Evolutionary conservation across 2,113 vertebrate species (phyloP).

Genomic region (Anhinga rufa): DNA sequence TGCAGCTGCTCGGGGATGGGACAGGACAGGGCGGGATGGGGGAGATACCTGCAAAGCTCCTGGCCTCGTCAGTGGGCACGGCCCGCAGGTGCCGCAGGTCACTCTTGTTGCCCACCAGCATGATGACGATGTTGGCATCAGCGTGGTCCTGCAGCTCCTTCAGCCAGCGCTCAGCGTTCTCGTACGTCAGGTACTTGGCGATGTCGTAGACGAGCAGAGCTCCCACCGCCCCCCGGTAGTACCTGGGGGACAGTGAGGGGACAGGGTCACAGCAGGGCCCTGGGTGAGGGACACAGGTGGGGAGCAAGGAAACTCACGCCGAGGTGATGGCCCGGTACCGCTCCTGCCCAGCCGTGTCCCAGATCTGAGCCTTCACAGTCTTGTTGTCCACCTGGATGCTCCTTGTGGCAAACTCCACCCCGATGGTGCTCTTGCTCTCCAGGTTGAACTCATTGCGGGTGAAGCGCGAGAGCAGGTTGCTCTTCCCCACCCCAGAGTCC

Average conservation of each 20-base stretch:
- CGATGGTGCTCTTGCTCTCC: constrained; percentile 88
- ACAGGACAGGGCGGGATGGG: accelerated
- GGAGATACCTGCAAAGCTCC: constrained; percentile 76
- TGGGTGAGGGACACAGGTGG: accelerated
- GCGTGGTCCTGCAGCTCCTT: constrained; percentile 88
- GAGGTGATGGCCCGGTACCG: constrained; percentile 86
- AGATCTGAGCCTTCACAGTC: constrained; percentile 86
- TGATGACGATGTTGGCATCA: constrained; percentile 85
- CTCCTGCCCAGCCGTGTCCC: constrained; percentile 87
- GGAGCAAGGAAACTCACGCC: constrained; percentile 70
- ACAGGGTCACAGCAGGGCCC: neutral
- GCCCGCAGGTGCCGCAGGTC: constrained; percentile 79
- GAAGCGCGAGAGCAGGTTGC: constrained; percentile 86
- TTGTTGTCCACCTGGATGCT: constrained; percentile 86
- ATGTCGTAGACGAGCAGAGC: constrained; percentile 86
- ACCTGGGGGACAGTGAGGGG: constrained; percentile 44
- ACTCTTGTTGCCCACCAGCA: constrained; percentile 86
- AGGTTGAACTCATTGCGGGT: constrained; percentile 87
- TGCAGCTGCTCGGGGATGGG: accelerated
- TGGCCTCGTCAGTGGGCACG: constrained; percentile 81
- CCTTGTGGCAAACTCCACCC: constrained; percentile 85
- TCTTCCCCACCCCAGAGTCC: constrained; percentile 86
- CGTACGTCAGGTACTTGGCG: constrained; percentile 85
- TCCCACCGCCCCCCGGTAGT: constrained; percentile 83
- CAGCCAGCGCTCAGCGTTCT: constrained; percentile 85